These are phyloP conservation scores for Entomobrya proxima DNA, from an alignment of 2,888 invertebrate species.

Conservation along the genomic window DNA sequence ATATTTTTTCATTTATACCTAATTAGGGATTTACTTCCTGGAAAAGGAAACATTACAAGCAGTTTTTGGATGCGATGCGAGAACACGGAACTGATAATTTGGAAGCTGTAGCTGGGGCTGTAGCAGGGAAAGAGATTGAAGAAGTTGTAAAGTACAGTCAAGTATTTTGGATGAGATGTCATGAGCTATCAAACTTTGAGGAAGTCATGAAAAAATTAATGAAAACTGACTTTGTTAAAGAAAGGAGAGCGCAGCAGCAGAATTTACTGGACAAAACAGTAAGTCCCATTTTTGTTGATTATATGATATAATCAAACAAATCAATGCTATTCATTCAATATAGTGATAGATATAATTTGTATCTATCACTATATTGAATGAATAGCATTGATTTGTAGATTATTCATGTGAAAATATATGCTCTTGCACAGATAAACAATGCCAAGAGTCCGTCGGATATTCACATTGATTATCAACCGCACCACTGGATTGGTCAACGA, in stretches of 20 bases:
- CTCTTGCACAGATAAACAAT: not conserved
- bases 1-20: not conserved
- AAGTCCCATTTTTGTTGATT: too few relatives aligned
- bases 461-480: not conserved
- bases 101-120: slow-evolving; percentile 3
- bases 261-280: not conserved
- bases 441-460: not conserved
- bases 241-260: not conserved
- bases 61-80: slow-evolving; percentile 30
- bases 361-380: too few relatives aligned
- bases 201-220: slow-evolving; percentile 11
- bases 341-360: too few relatives aligned
- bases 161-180: slow-evolving; percentile 57
- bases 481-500: slow-evolving; percentile 35
- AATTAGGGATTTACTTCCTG: slow-evolving; percentile 50
- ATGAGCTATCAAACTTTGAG: slow-evolving; percentile 54
- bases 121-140: slow-evolving; percentile 29
- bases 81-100: slow-evolving; percentile 47
- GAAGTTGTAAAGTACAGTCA: slow-evolving; percentile 56
- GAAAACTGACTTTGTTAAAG: not conserved
- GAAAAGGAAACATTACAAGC: slow-evolving; percentile 40
- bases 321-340: too few relatives aligned
- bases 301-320: too few relatives aligned
- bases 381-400: not conserved
- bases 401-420: not conserved